phyloP scores from a whole-genome alignment of 2,888 invertebrate genomes.

The Rugalucina vietnamica region DNA sequence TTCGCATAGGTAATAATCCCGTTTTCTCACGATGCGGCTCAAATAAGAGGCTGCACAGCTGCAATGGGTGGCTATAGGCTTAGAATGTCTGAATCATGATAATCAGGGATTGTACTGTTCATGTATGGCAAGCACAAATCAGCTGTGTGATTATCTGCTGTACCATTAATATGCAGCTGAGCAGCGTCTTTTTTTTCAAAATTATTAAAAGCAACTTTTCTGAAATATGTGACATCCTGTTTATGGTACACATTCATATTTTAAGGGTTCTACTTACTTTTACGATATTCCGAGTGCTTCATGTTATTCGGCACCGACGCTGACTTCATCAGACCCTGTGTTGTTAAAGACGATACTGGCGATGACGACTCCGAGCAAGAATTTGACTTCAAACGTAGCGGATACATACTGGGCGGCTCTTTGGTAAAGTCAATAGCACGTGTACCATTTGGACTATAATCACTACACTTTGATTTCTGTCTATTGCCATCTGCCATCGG shows the following conservation, averaged over 20 bases:
- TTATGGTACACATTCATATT: not conserved
- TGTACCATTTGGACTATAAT: not conserved
- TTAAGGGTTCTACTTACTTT: constrained; percentile 62
- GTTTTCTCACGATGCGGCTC: too few relatives aligned
- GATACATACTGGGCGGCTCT: constrained; percentile 70
- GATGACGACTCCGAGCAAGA: constrained; percentile 41
- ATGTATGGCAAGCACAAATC: too few relatives aligned
- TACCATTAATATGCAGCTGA: too few relatives aligned
- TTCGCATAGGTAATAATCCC: too few relatives aligned
- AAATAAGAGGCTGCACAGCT: too few relatives aligned
- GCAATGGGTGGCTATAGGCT: too few relatives aligned
- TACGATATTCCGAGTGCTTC: constrained; percentile 73
- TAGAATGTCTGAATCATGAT: too few relatives aligned
- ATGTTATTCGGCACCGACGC: constrained; percentile 72
- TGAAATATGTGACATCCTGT: too few relatives aligned
- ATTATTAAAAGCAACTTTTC: too few relatives aligned
- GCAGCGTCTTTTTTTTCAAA: too few relatives aligned
- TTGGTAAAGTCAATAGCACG: constrained; percentile 1
- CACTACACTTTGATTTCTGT: not conserved
- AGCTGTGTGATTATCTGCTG: too few relatives aligned
- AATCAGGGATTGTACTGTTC: too few relatives aligned
- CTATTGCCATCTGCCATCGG: not conserved
- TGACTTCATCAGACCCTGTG: constrained; percentile 66
- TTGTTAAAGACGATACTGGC: not conserved
- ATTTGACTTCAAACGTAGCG: constrained; percentile 61